phyloP scores from a whole-genome alignment of 2,888 invertebrate genomes.

The Gibbula magus region DNA sequence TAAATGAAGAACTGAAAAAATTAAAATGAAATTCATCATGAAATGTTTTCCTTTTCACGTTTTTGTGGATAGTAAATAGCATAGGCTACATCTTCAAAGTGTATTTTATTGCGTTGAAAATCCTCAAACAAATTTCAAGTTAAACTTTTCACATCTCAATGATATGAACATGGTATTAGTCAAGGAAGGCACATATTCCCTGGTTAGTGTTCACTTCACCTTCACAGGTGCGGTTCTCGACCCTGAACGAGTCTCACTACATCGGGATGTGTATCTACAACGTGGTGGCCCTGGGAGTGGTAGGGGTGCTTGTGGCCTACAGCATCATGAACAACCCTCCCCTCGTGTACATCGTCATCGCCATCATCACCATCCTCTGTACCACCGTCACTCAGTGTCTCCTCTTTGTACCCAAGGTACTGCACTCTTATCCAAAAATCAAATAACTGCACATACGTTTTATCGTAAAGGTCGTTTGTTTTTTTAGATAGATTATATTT shows the following conservation, averaged over 20 bases:
- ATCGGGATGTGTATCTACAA: conserved; percentile 52
- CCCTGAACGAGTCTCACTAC: conserved; percentile 52
- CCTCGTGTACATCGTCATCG: conserved; percentile 31
- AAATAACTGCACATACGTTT: neutral
- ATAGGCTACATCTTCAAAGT: no score
- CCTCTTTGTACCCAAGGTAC: conserved; percentile 44
- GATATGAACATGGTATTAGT: no score
- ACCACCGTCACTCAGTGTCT: conserved; percentile 41
- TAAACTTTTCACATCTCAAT: no score
- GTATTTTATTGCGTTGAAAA: no score
- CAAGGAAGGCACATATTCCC: no score
- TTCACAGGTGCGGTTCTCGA: conserved; percentile 45
- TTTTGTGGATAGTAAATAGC: no score
- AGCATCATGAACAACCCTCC: conserved; percentile 31
- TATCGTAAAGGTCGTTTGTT: neutral
- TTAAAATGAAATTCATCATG: no score
- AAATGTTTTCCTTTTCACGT: no score
- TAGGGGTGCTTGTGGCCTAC: conserved; percentile 34
- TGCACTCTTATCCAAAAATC: neutral
- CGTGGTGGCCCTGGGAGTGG: conserved; percentile 38
- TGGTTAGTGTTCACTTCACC: no score
- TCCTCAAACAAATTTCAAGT: no score
- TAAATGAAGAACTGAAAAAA: no score
- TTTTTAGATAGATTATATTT: no score
- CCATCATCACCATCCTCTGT: conserved; percentile 26